These are phyloP conservation scores for Tylochromis polylepis DNA, from an alignment of 2,113 vertebrate species.

Conservation along the genomic window DNA sequence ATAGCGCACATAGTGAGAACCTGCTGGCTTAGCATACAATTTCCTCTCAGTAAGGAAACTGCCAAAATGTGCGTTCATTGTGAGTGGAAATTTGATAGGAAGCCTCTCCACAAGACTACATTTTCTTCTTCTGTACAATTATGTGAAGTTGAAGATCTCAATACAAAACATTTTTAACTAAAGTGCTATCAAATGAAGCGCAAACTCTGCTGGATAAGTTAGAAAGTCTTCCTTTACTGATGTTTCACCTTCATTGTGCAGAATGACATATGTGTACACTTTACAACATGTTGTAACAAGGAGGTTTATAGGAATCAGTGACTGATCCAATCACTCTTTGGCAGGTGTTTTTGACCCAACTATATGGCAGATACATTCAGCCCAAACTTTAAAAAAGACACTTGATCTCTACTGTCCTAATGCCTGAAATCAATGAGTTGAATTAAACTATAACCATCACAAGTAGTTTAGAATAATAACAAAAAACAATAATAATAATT, in stretches of 20 bases:
- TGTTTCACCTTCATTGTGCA: neutral
- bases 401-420: neutral
- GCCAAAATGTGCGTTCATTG: neutral
- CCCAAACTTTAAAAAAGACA: neutral
- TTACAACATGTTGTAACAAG: neutral
- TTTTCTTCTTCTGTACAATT: neutral
- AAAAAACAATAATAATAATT: accelerated
- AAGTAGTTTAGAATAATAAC: neutral
- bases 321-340: neutral
- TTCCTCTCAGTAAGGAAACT: neutral
- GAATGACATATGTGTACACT: neutral
- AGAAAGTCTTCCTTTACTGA: neutral
- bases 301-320: neutral
- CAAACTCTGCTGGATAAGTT: accelerated
- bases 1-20: neutral
- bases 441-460: neutral
- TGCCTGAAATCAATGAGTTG: neutral
- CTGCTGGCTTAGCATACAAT: neutral
- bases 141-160: neutral
- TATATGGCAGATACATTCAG: neutral
- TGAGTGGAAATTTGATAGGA: neutral
- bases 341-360: neutral
- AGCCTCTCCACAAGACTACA: neutral
- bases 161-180: neutral
- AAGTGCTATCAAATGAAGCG: neutral